Evolutionary conservation across 2,888 invertebrate species (phyloP).

Genomic region (Eudemis profundana): DNA sequence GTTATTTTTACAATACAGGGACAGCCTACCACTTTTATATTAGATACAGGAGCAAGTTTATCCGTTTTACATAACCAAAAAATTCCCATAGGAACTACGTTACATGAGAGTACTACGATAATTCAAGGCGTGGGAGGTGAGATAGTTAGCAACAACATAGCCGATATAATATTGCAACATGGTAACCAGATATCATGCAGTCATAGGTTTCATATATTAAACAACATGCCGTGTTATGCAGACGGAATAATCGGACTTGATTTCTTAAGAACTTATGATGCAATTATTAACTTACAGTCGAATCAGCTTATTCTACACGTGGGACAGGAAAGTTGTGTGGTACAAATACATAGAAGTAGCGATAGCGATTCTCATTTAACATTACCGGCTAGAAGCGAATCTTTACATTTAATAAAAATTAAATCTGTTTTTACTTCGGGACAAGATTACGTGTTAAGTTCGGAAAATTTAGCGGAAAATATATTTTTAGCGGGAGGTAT

Average conservation of each 20-base stretch:
- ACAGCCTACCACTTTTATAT: neutral
- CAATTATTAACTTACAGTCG: too few relatives aligned
- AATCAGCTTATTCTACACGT: too few relatives aligned
- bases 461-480: conserved; percentile 3
- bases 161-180: neutral
- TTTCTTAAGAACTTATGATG: too few relatives aligned
- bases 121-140: conserved; percentile 14
- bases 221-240: too few relatives aligned
- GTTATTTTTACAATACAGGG: neutral
- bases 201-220: too few relatives aligned
- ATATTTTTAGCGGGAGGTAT: conserved; percentile 11
- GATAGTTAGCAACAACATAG: conserved; percentile 1
- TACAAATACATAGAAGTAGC: too few relatives aligned
- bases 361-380: too few relatives aligned
- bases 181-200: neutral
- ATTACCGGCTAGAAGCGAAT: conserved; percentile 12
- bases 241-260: too few relatives aligned
- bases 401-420: conserved; percentile 11
- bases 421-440: too few relatives aligned
- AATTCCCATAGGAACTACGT: conserved; percentile 7
- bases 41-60: neutral
- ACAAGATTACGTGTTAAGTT: conserved; percentile 1
- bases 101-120: neutral
- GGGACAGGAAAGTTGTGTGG: too few relatives aligned
- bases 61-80: conserved; percentile 6